Percentiles rank a stretch among this genome's conserved stretches.
Evolutionary conservation across 2,113 vertebrate species (phyloP).

Genomic region (Plestiodon gilberti): DNA sequence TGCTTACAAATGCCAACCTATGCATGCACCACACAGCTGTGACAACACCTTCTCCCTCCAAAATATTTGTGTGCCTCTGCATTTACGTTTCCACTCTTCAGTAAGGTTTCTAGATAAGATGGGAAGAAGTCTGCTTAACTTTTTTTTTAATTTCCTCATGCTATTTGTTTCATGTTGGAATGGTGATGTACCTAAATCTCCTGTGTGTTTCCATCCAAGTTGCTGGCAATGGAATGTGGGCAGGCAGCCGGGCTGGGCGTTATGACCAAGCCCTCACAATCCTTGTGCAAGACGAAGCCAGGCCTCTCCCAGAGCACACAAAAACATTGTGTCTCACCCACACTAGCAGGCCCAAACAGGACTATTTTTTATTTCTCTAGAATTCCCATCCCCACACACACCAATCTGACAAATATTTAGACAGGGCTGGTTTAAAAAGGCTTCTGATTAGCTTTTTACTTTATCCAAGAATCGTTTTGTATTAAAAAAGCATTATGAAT

Average conservation of each 20-base stretch:
- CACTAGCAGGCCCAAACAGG: neutral
- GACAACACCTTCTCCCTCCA: neutral
- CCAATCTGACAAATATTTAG: slow-evolving; percentile 76
- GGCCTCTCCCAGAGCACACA: neutral
- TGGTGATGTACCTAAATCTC: slow-evolving; percentile 21
- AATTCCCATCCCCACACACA: slow-evolving; percentile 55
- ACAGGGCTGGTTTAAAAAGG: slow-evolving; percentile 70
- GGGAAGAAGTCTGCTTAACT: slow-evolving; percentile 28
- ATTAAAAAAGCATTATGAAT: slow-evolving; percentile 71
- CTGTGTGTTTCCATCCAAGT: slow-evolving; percentile 22
- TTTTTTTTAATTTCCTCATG: neutral
- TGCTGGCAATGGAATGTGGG: slow-evolving; percentile 7
- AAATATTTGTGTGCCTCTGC: neutral
- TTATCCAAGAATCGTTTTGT: slow-evolving; percentile 64
- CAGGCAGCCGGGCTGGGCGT: neutral
- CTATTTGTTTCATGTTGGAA: slow-evolving; percentile 35
- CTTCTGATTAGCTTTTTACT: slow-evolving; percentile 64
- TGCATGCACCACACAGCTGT: neutral
- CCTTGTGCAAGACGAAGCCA: neutral
- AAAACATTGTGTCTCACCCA: neutral
- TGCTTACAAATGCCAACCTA: neutral
- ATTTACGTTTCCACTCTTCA: slow-evolving; percentile 40
- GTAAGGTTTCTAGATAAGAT: slow-evolving; percentile 32
- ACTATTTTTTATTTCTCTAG: slow-evolving; percentile 36
- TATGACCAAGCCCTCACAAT: neutral